Conservation (phyloP, 1,140 invertebrate genomes). For the Drosophila sulfurigaster region DNA sequence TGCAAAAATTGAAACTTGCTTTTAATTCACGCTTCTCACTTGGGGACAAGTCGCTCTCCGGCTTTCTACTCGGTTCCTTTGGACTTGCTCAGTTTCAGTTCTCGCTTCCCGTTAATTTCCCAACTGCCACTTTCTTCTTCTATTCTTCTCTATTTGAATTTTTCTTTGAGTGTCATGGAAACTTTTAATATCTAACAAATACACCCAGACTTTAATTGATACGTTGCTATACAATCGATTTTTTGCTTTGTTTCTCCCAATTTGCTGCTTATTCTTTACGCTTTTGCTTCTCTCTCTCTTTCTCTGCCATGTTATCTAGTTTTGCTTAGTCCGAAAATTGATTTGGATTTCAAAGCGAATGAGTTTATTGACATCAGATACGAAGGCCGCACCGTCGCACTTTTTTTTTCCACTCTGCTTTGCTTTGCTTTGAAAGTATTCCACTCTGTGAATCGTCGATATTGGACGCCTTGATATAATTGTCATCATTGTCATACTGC, state of each 20-base stretch:
- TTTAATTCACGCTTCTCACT: conserved; percentile 59
- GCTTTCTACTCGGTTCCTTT: neutral
- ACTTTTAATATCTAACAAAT: neutral
- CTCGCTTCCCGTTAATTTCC: conserved; percentile 55
- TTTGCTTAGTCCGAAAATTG: conserved; percentile 61
- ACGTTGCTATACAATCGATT: conserved; percentile 57
- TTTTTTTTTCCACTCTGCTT: conserved; percentile 38
- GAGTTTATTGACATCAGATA: conserved; percentile 80
- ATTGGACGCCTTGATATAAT: conserved; percentile 57
- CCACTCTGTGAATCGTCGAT: conserved; percentile 48
- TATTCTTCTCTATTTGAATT: conserved; percentile 22
- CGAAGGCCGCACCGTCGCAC: conserved; percentile 24
- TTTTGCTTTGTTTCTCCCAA: conserved; percentile 1
- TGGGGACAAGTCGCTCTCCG: neutral
- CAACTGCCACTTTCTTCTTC: conserved; percentile 49
- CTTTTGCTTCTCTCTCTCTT: conserved; percentile 9
- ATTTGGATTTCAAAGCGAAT: conserved; percentile 68
- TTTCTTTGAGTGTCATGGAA: conserved; percentile 17
- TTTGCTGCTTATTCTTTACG: conserved; percentile 1
- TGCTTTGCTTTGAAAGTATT: conserved; percentile 58
- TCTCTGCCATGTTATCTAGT: conserved; percentile 20
- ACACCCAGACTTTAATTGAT: conserved; percentile 67
- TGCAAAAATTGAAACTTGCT: conserved; percentile 76
- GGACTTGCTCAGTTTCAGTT: neutral
- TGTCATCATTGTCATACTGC: conserved; percentile 42